phyloP scores from a whole-genome alignment of 2,888 invertebrate species.

The Cerceris ruficornis region DNA sequence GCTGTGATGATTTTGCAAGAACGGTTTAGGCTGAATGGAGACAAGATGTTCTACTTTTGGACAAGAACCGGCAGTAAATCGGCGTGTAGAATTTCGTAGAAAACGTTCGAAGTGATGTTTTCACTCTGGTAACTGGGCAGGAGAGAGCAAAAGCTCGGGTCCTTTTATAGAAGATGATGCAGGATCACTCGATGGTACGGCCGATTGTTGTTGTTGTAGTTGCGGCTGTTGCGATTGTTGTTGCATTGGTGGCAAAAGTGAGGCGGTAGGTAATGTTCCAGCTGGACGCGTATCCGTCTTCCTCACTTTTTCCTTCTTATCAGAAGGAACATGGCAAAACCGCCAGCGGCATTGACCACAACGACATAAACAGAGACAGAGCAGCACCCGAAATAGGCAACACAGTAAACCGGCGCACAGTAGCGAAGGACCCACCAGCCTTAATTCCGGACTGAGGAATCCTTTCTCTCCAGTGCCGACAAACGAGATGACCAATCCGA shows the following conservation, averaged over 20 bases:
- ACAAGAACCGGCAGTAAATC: conserved; percentile 75
- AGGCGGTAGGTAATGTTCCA: conserved; percentile 68
- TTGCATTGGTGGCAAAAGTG: conserved; percentile 64
- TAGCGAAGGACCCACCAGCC: conserved; percentile 92
- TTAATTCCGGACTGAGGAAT: conserved; percentile 93
- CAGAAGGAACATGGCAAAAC: conserved; percentile 69
- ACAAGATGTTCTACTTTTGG: conserved; percentile 55
- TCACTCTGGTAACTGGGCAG: conserved; percentile 77
- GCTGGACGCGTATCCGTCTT: conserved; percentile 64
- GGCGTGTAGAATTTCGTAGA: conserved; percentile 67
- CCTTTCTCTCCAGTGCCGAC: conserved; percentile 95
- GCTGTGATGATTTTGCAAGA: conserved; percentile 52
- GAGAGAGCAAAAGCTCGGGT: conserved; percentile 77
- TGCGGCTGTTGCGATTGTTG: conserved; percentile 51
- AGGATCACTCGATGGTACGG: conserved; percentile 62
- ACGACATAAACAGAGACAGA: conserved; percentile 92
- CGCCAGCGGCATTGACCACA: conserved; percentile 87
- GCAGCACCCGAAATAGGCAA: conserved; percentile 91
- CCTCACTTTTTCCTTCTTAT: conserved; percentile 68
- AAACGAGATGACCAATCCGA: conserved; percentile 94
- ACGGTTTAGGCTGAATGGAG: conserved; percentile 58
- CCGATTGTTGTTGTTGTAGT: conserved; percentile 54
- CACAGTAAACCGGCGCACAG: conserved; percentile 91
- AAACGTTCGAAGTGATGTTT: conserved; percentile 61
- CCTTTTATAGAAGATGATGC: conserved; percentile 68